Base-by-base conservation (phyloP, 37 sponge, comb jelly and placozoan genomes). In the Petrosia ficiformis region DNA sequence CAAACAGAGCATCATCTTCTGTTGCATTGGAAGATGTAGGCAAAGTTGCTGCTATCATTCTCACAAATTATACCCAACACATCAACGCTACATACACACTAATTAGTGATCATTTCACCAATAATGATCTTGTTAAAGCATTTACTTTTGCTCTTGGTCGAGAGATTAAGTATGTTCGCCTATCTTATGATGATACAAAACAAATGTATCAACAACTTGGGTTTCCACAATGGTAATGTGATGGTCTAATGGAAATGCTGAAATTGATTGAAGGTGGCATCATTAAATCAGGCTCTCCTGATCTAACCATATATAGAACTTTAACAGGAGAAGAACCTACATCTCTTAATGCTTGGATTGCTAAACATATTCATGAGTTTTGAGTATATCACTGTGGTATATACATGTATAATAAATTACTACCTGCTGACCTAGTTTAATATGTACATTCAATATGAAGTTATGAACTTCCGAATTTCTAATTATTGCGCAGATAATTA, bases 241-340 rank as follows among this genome's bases (percentile, higher is more conserved):
- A 77, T 24, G 89, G 79, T 5, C 4, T 63, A 1, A 3, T 82
- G 48, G 84, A 82, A 58, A 26, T 82, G 39, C 54, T 35, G 61
- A 82, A 77, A 39, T 35, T 76, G 42, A 77, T 82, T 67, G 83
- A 87, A 52, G 42, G 39, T 65, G 88, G 82, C 6, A 29, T 14
- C 54, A 8, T 14, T 48, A 14, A 48, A 48, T 8, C 54, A 19
- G 14, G 14, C 14, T 33, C 70, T 33, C 43, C 39, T 16, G 78
- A 82, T 33, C 24, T 64, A 3, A 26, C 54, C 35, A 67, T 35
- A 4, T 81, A 36, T 38, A 44, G 58, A 31, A 61, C 32, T 40
- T 32, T 81, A 34, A 81, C 82, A 1, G 82, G 82, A 1, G 75
- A 81, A 42, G 58, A 81, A 10, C 74, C 81, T 34, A 86, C 87